A percentile compares a stretch with the other conserved stretches of the same genome.
phyloP scores from a whole-genome alignment of 2,113 vertebrate genomes.

The Sylvia atricapilla region DNA sequence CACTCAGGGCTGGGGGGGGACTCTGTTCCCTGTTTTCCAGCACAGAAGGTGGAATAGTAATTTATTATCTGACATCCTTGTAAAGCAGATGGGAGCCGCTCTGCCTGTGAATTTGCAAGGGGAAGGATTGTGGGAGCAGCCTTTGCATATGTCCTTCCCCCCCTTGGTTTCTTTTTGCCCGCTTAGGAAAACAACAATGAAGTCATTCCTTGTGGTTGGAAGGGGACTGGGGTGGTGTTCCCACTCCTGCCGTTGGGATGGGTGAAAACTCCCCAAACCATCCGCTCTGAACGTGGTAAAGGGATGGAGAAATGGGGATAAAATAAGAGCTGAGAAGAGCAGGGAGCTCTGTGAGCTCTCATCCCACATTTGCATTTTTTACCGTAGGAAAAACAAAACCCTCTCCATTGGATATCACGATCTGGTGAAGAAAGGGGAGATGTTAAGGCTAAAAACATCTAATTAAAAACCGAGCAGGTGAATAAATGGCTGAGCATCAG shows the following conservation, averaged over 20 bases:
- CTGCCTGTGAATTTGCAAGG: neutral
- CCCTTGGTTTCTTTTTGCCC: neutral
- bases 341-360: neutral
- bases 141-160: neutral
- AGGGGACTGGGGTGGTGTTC: neutral
- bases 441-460: neutral
- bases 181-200: neutral
- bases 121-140: neutral
- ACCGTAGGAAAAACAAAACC: neutral
- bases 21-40: neutral
- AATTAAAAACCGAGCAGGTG: neutral
- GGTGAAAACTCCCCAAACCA: neutral
- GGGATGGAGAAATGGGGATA: neutral
- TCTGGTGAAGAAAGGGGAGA: neutral
- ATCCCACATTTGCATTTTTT: neutral
- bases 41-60: slow-evolving; percentile 51
- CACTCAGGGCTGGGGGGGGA: neutral
- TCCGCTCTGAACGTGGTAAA: neutral
- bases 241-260: neutral
- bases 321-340: neutral
- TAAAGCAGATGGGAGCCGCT: slow-evolving; percentile 50
- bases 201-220: neutral
- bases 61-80: slow-evolving; percentile 25
- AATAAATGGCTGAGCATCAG: neutral
- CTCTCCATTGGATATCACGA: no score